phyloP scores from a whole-genome alignment of 2,888 invertebrate genomes.

The Brenthis ino region DNA sequence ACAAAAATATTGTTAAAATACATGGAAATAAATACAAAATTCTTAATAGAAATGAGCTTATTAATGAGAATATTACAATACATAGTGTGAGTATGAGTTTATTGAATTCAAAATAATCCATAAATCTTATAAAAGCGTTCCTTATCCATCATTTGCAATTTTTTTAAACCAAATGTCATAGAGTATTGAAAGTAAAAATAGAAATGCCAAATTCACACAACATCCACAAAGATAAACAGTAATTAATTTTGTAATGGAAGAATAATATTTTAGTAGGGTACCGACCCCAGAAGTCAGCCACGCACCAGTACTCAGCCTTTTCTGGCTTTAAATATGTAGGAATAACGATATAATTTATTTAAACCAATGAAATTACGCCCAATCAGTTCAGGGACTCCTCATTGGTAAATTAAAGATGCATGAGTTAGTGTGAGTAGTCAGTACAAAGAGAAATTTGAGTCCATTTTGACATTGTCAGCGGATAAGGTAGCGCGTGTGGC shows the following conservation, averaged over 20 bases:
- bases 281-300: conserved; percentile 12
- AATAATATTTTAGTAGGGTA: not conserved
- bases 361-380: conserved; percentile 4
- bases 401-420: not conserved
- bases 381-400: not conserved
- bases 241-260: too few species aligned
- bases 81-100: not conserved
- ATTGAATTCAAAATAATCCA: not conserved
- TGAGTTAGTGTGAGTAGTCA: too few species aligned
- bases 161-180: not conserved
- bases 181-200: not conserved
- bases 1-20: conserved; percentile 39
- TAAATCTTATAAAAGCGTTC: not conserved
- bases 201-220: not conserved
- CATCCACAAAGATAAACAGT: too few species aligned
- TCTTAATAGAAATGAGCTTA: conserved; percentile 22
- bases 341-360: conserved; percentile 15
- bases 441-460: too few species aligned
- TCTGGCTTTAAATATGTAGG: not conserved
- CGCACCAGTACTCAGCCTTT: conserved; percentile 5
- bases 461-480: too few species aligned
- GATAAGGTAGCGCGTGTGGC: too few species aligned
- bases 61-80: conserved; percentile 20
- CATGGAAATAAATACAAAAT: conserved; percentile 46
- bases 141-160: not conserved